These are phyloP conservation scores for Caloenas nicobarica DNA, from an alignment of 2,113 vertebrate species.

Conservation along the genomic window DNA sequence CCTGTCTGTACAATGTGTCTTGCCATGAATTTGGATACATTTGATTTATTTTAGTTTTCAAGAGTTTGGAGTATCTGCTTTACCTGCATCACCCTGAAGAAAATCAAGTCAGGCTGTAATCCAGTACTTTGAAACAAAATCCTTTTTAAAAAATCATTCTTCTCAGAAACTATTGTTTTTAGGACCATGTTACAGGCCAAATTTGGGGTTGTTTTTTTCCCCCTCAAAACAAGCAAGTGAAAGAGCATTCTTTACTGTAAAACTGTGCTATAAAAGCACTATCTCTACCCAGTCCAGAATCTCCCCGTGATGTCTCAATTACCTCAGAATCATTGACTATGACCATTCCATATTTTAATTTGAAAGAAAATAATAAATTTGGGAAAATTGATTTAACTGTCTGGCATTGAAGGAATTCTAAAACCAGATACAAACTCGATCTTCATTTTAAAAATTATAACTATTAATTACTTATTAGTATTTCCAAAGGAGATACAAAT, in stretches of 20 bases:
- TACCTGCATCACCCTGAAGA: neutral
- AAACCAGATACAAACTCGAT: neutral
- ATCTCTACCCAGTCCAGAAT: neutral
- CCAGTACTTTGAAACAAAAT: neutral
- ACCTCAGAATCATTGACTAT: neutral
- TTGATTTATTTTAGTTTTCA: neutral
- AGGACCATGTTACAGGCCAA: neutral
- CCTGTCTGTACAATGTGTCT: neutral
- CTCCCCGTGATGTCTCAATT: neutral
- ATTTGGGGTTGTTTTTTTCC: neutral
- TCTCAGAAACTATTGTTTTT: neutral
- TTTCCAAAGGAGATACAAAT: neutral
- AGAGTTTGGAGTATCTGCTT: neutral
- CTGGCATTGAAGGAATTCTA: neutral
- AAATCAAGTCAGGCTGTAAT: neutral
- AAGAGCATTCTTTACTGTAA: neutral
- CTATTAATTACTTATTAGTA: neutral
- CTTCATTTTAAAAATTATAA: neutral
- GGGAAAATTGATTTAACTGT: neutral
- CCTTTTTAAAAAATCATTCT: accelerated
- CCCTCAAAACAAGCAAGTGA: neutral
- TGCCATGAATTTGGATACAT: neutral
- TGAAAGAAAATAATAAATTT: neutral
- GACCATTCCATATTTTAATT: neutral
- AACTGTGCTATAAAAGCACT: neutral